Percentiles rank a stretch among this genome's conserved stretches.
Evolutionary conservation across 64 coral and sea anemone genomes (phyloP).

Genomic region (Stylophora pistillata): DNA sequence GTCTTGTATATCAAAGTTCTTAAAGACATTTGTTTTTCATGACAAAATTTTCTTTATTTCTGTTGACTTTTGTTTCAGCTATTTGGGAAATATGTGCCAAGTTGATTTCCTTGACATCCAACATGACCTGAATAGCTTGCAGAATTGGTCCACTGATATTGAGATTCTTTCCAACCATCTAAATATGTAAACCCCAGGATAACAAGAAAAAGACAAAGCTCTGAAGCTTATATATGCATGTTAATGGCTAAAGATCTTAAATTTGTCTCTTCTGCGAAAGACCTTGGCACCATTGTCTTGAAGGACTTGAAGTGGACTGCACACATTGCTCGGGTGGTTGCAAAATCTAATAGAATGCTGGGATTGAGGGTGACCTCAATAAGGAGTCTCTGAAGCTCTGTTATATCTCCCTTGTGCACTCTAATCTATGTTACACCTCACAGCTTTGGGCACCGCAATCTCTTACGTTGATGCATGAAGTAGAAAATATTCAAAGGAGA

Average conservation of each 20-base stretch:
- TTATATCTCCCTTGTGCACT: slow-evolving; percentile 24
- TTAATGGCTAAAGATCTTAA: too few species aligned
- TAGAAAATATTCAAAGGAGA: too few species aligned
- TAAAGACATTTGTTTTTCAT: background rate
- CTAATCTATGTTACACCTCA: slow-evolving; percentile 21
- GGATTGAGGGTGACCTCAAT: slow-evolving; percentile 21
- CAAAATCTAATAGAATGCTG: slow-evolving; percentile 48
- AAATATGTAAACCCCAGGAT: slow-evolving; percentile 37
- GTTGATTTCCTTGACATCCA: slow-evolving; percentile 33
- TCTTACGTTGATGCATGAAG: too few species aligned
- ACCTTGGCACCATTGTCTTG: too few species aligned
- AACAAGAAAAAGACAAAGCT: slow-evolving; percentile 61
- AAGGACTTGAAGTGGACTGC: too few species aligned
- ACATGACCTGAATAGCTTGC: slow-evolving; percentile 44
- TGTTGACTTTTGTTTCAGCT: too few species aligned
- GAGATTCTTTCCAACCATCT: slow-evolving; percentile 38
- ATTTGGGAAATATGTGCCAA: too few species aligned
- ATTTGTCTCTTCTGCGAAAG: too few species aligned
- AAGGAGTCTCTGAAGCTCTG: slow-evolving; percentile 10
- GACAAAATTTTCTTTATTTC: too few species aligned
- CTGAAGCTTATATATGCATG: too few species aligned
- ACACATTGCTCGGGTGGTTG: slow-evolving; percentile 29
- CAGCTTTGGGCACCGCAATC: slow-evolving; percentile 50
- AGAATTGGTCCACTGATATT: slow-evolving; percentile 35
- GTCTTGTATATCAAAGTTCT: too few species aligned